phyloP scores from a whole-genome alignment of 2,888 invertebrate genomes.

The Hesperia comma region DNA sequence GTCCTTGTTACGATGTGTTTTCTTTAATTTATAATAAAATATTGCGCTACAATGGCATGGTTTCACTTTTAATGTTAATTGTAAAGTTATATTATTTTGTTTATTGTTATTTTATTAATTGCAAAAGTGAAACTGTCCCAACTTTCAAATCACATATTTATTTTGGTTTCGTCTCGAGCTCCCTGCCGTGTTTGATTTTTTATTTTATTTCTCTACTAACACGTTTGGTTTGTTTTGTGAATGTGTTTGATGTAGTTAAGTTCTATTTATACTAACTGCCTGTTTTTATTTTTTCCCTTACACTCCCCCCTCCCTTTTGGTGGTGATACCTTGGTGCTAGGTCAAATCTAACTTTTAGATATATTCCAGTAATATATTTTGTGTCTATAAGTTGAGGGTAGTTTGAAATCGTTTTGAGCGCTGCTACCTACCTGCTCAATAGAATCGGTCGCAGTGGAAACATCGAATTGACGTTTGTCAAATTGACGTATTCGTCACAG shows the following conservation, averaged over 20 bases:
- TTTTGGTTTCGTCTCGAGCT: conserved; percentile 45
- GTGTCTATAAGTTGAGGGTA: conserved; percentile 58
- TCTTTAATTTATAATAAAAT: conserved; percentile 23
- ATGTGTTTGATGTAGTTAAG: conserved; percentile 58
- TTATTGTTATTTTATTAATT: conserved; percentile 36
- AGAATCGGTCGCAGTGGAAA: conserved; percentile 56
- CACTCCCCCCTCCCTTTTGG: conserved; percentile 58
- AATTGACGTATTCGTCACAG: conserved; percentile 63
- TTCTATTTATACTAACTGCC: conserved; percentile 72
- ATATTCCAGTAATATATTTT: conserved; percentile 50
- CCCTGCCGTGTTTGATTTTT: conserved; percentile 49
- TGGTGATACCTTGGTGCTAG: conserved; percentile 77
- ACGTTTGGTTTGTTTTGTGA: conserved; percentile 61
- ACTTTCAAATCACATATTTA: conserved; percentile 46
- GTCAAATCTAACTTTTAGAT: conserved; percentile 54
- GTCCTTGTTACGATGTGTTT: conserved; percentile 35
- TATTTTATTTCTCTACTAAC: conserved; percentile 65
- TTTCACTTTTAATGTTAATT: conserved; percentile 39
- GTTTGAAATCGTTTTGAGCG: conserved; percentile 21
- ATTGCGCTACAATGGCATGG: conserved; percentile 37
- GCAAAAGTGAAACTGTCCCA: conserved; percentile 51
- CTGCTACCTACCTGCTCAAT: conserved; percentile 27
- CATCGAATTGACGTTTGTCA: conserved; percentile 71
- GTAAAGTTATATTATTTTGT: conserved; percentile 34
- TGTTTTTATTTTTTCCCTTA: conserved; percentile 54